These are phyloP conservation scores for Mola mola DNA, from an alignment of 2,113 vertebrate genomes.

Conservation along the genomic window DNA sequence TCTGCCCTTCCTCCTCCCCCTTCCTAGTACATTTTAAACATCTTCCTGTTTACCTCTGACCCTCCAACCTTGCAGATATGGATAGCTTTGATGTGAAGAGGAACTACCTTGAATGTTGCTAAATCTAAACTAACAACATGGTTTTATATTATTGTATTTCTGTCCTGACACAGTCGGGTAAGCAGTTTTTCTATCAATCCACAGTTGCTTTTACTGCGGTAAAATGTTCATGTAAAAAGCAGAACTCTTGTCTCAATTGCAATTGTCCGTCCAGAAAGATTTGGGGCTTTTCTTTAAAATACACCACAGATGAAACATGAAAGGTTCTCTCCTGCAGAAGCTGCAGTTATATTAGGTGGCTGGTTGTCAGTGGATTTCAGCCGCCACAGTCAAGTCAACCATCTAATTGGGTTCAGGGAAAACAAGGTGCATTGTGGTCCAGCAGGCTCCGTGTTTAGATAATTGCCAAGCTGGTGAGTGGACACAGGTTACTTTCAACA, in stretches of 20 bases:
- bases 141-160: background rate
- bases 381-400: background rate
- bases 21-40: slow-evolving; percentile 43
- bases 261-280: too few species aligned
- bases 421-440: slow-evolving; percentile 34
- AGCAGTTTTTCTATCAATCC: too few species aligned
- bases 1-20: slow-evolving; percentile 7
- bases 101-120: background rate
- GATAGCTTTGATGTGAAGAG: slow-evolving; percentile 18
- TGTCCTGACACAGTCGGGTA: too few species aligned
- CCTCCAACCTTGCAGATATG: background rate
- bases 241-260: too few species aligned
- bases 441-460: background rate
- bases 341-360: slow-evolving; percentile 13
- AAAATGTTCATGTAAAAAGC: too few species aligned
- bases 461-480: too few species aligned
- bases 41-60: slow-evolving; percentile 61
- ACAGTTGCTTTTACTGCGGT: too few species aligned
- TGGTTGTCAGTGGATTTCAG: slow-evolving; percentile 37
- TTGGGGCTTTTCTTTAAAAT: too few species aligned
- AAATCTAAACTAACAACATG: background rate
- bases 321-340: slow-evolving; percentile 4
- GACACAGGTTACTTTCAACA: too few species aligned
- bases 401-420: slow-evolving; percentile 47
- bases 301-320: slow-evolving; percentile 17